A percentile compares a stretch with the other conserved stretches of the same genome.
Conservation (phyloP, 2,888 invertebrate genomes). For the Pseudanteris insignis region DNA sequence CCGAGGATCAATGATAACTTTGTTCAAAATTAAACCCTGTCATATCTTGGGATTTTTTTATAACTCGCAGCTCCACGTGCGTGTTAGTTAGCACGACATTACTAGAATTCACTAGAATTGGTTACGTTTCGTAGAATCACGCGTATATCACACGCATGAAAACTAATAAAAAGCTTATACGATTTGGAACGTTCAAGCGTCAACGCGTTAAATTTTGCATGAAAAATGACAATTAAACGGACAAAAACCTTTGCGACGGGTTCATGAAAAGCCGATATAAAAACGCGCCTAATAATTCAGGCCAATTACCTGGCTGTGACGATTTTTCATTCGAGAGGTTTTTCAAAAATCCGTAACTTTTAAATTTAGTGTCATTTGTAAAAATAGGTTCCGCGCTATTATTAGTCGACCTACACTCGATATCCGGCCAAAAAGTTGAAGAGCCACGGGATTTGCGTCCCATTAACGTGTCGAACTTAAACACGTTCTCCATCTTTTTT, state of each 20-base stretch:
- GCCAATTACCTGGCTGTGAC: constrained; percentile 53
- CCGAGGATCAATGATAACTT: too few species aligned
- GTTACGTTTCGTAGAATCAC: too few species aligned
- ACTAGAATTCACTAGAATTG: too few species aligned
- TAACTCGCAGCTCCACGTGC: too few species aligned
- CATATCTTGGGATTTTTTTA: too few species aligned
- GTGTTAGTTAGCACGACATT: too few species aligned
- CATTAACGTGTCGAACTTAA: constrained; percentile 48
- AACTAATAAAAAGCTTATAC: too few species aligned
- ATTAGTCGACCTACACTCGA: constrained; percentile 64
- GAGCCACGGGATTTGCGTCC: constrained; percentile 51
- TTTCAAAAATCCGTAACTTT: constrained; percentile 37
- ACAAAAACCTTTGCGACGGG: constrained; percentile 26
- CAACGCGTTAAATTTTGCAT: neutral
- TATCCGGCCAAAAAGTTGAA: constrained; percentile 61
- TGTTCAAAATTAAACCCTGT: too few species aligned
- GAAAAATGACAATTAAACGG: constrained; percentile 3
- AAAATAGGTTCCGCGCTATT: constrained; percentile 63
- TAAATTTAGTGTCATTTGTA: constrained; percentile 44
- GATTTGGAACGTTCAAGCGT: too few species aligned
- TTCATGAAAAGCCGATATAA: constrained; percentile 13
- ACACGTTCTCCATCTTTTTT: constrained; percentile 17
- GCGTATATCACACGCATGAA: too few species aligned
- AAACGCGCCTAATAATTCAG: constrained; percentile 36
- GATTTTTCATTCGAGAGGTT: constrained; percentile 50